Percentiles rank a stretch among this genome's conserved stretches.
Conservation (phyloP, 1,140 invertebrate species). For the Bombus confusus region DNA sequence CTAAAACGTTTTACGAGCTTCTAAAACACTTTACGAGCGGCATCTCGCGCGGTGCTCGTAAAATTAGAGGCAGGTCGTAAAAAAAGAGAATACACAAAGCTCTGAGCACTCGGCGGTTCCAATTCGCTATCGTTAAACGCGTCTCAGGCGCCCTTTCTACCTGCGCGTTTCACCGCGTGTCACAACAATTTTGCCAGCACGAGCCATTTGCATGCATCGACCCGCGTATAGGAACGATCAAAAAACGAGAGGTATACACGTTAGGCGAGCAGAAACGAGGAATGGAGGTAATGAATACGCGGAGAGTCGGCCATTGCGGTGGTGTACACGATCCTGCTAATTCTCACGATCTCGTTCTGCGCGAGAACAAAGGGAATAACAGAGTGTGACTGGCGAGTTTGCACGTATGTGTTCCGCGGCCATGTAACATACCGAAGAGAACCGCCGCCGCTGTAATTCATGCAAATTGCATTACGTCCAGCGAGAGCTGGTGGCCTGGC, state of each 20-base stretch:
- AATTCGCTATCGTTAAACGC: no score
- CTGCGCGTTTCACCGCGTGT: no score
- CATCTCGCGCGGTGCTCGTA: no score
- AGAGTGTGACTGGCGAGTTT: background rate
- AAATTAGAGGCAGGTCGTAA: no score
- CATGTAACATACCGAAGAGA: background rate
- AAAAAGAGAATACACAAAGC: no score
- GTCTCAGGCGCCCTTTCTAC: no score
- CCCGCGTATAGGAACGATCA: background rate
- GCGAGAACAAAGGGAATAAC: constrained; percentile 33
- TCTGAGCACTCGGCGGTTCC: no score
- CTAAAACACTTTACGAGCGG: no score
- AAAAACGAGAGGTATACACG: no score
- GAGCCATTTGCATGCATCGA: background rate
- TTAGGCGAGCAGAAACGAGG: background rate
- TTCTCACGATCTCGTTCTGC: constrained; percentile 39
- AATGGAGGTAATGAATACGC: constrained; percentile 16
- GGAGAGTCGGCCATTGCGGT: background rate
- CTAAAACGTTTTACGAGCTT: no score
- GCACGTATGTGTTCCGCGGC: background rate
- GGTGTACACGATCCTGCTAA: constrained; percentile 28
- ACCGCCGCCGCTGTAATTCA: constrained; percentile 58
- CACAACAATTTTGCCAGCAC: background rate
- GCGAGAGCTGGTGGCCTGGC: constrained; percentile 30
- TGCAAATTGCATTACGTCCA: constrained; percentile 68